phyloP scores from a whole-genome alignment of 1,140 invertebrate species.

The Zaprionus camerounensis region DNA sequence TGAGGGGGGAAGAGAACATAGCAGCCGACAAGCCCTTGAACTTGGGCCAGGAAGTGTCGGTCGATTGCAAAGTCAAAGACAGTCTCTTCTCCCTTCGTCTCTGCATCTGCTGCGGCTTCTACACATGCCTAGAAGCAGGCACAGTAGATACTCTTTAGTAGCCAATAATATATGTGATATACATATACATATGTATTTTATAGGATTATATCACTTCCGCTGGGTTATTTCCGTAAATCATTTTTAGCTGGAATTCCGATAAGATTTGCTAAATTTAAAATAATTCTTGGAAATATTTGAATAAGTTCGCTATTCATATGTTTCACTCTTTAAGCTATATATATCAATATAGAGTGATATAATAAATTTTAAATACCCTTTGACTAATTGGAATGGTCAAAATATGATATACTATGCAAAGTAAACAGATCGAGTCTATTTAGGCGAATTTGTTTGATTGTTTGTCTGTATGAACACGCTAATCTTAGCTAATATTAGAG shows the following conservation, averaged over 20 bases:
- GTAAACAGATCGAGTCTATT: too few species aligned
- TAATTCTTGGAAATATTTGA: not conserved
- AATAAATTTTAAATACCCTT: too few species aligned
- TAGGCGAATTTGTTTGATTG: not conserved
- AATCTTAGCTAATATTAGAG: not conserved
- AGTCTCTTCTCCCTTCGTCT: not conserved
- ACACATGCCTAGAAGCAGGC: not conserved
- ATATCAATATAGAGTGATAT: too few species aligned
- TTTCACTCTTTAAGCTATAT: not conserved
- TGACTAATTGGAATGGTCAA: too few species aligned
- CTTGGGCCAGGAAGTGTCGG: slow-evolving; percentile 69
- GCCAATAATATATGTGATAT: not conserved
- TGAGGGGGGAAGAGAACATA: not conserved
- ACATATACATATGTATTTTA: not conserved
- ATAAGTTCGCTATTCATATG: not conserved
- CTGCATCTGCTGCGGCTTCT: not conserved
- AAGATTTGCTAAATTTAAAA: not conserved
- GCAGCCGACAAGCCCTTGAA: slow-evolving; percentile 59
- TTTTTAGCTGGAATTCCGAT: not conserved
- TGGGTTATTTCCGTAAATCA: not conserved
- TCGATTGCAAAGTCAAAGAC: slow-evolving; percentile 56
- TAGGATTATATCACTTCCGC: slow-evolving; percentile 14
- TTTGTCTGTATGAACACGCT: not conserved
- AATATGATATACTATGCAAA: too few species aligned
- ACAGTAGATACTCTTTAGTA: not conserved